Percentiles rank a stretch among this genome's conserved stretches.
These are phyloP conservation scores for Harpalus rubripes DNA, from an alignment of 2,888 invertebrate species.

Conservation along the genomic window DNA sequence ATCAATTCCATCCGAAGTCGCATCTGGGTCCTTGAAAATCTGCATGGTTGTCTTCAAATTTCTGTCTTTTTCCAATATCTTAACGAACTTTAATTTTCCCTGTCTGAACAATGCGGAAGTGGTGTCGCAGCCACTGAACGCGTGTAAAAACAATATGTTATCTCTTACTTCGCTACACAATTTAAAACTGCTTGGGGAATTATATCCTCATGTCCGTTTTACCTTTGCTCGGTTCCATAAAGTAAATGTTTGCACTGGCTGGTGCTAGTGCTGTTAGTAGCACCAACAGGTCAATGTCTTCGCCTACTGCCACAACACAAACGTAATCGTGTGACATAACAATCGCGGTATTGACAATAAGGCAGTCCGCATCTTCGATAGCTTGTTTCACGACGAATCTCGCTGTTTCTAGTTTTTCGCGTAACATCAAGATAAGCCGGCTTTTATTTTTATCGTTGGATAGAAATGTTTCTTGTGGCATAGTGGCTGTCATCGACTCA, in stretches of 20 bases:
- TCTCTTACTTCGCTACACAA: conserved; percentile 51
- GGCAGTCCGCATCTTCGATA: background rate
- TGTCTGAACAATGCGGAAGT: conserved; percentile 70
- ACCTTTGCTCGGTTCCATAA: too few relatives aligned
- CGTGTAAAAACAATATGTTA: conserved; percentile 70
- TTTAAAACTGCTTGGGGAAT: too few relatives aligned
- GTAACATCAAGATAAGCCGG: background rate
- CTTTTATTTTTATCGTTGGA: background rate
- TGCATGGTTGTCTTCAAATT: too few relatives aligned
- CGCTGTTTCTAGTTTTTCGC: too few relatives aligned
- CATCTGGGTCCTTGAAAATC: too few relatives aligned
- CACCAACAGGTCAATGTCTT: conserved; percentile 63
- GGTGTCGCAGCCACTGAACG: conserved; percentile 72
- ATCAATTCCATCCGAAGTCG: too few relatives aligned
- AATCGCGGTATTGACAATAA: background rate
- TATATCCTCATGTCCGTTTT: too few relatives aligned
- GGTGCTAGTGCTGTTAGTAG: background rate
- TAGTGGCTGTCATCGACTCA: background rate
- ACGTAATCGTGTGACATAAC: conserved; percentile 10
- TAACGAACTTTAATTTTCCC: too few relatives aligned
- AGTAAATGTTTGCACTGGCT: too few relatives aligned
- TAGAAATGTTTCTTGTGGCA: background rate
- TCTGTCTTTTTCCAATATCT: too few relatives aligned
- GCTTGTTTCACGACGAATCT: background rate
- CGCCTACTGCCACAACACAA: conserved; percentile 64